Evolutionary conservation across 2,888 invertebrate genomes (phyloP).

Genomic region (Allacma fusca): DNA sequence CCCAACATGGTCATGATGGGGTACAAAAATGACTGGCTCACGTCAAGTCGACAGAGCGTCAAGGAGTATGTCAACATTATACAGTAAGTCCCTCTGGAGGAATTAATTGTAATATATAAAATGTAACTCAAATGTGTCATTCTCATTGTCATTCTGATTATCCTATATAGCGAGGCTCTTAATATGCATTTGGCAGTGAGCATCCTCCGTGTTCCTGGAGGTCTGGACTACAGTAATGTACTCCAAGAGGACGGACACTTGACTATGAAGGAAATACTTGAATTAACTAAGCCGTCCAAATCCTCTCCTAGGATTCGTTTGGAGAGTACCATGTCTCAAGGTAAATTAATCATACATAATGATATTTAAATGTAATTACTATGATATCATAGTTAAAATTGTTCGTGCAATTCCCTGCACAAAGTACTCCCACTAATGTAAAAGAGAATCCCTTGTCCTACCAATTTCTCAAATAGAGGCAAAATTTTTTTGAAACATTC

Average conservation of each 20-base stretch:
- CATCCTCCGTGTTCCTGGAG: slow-evolving; percentile 85
- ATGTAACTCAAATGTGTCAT: too few relatives aligned
- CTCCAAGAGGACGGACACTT: slow-evolving; percentile 64
- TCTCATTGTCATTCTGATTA: too few relatives aligned
- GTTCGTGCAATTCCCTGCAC: too few relatives aligned
- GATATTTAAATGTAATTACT: too few relatives aligned
- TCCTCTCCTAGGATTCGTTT: slow-evolving; percentile 68
- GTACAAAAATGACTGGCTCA: slow-evolving; percentile 92
- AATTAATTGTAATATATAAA: too few relatives aligned
- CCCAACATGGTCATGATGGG: slow-evolving; percentile 91
- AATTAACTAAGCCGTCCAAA: slow-evolving; percentile 61
- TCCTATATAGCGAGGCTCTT: slow-evolving; percentile 78
- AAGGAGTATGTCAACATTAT: slow-evolving; percentile 93
- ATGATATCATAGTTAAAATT: too few relatives aligned
- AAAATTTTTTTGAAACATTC: too few relatives aligned
- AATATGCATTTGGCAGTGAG: slow-evolving; percentile 94
- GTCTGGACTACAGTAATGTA: slow-evolving; percentile 75
- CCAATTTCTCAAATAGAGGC: too few relatives aligned
- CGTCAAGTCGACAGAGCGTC: slow-evolving; percentile 77
- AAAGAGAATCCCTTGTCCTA: too few relatives aligned
- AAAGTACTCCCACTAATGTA: too few relatives aligned
- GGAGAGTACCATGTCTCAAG: slow-evolving; percentile 72
- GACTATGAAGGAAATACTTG: slow-evolving; percentile 56
- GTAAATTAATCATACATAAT: slow-evolving; percentile 64
- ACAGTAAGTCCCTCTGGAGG: slow-evolving; percentile 72